Evolutionary conservation across 2,888 invertebrate species (phyloP), one percentile per base, ranked within the genome.

Genomic region (Sussaba pulchella): DNA sequence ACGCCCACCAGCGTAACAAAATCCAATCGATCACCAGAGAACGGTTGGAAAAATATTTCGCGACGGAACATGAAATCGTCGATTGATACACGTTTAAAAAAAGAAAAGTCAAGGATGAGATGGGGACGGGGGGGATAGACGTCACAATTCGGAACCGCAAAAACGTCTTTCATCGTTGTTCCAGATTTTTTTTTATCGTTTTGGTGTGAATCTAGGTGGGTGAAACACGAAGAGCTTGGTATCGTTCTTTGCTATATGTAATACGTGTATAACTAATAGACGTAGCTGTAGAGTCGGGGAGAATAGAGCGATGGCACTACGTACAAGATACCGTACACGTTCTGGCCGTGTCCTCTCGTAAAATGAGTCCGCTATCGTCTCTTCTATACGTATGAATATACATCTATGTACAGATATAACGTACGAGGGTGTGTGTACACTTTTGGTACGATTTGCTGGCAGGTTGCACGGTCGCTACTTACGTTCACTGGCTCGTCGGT

Each of bases 141-240:
- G 54, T 21, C 66, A 67, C 63, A 74, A 61, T 72, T 50, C 72
- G 57, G 47, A 77, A 73, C 45, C 50, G 47, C 66, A 59, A 69
- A 63, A 31, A 47, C 76, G 54, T 82, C 82, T 78, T 67, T 75
- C 66, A 72, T 67, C 80, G 78, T 61, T 72, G 80, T 72, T 88
- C 89, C 87, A 90, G 88, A 31, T 31, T 31, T 31, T 89, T 90
- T 90, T 89, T 88, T 90, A 91, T 91, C 88, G 91, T 91, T 91
- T 89, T 86, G 86, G 86, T 87, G 88, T 90, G 89, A 91, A 91
- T 90, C 89, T 88, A 85, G 84, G 82, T 76, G 75, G 50, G 50
- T 78, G 31, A 31, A 31, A 67, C 67, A 71, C 70, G 81, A 71
- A 4, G 43, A 73, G 79, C 75, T 73, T 36, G 61, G 31, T 24